phyloP scores from a whole-genome alignment of 2,797 vertebrate genomes.

The Cuculus canorus region DNA sequence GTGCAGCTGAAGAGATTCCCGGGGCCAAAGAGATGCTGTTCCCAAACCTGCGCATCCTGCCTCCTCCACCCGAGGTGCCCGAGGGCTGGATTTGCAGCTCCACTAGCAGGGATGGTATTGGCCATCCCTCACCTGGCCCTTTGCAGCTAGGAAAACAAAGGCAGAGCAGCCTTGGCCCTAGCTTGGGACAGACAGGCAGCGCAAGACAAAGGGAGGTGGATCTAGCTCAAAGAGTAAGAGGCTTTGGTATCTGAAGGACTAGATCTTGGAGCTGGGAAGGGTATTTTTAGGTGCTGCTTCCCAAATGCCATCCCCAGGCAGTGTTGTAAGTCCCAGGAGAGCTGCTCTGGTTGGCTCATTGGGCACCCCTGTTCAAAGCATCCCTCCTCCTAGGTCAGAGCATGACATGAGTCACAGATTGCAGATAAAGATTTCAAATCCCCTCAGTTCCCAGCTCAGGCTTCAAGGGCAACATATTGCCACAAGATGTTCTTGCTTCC shows the following conservation, averaged over 20 bases:
- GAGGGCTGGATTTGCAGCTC: not conserved
- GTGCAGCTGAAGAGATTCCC: not conserved
- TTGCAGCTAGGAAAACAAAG: not conserved
- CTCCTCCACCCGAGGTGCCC: fast-evolving
- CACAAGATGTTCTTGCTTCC: not conserved
- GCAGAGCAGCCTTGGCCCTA: not conserved
- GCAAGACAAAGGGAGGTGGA: not conserved
- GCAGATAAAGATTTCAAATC: not conserved
- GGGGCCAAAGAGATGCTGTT: not conserved
- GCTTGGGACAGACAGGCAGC: not conserved
- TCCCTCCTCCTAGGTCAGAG: not conserved
- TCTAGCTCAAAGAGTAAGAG: fast-evolving
- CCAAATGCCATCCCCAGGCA: not conserved
- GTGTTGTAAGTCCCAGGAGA: not conserved
- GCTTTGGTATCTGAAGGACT: not conserved
- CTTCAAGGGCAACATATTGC: not conserved
- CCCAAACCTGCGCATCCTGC: not conserved
- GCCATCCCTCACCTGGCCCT: not conserved
- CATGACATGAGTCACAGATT: not conserved
- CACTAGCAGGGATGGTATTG: fast-evolving
- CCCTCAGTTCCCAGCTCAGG: fast-evolving
- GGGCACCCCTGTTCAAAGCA: not conserved
- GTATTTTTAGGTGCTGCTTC: not conserved
- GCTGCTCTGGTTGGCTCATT: not conserved
- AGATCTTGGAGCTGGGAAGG: not conserved